Evolutionary conservation across 2,113 vertebrate species (phyloP).

Genomic region (Tichodroma muraria): DNA sequence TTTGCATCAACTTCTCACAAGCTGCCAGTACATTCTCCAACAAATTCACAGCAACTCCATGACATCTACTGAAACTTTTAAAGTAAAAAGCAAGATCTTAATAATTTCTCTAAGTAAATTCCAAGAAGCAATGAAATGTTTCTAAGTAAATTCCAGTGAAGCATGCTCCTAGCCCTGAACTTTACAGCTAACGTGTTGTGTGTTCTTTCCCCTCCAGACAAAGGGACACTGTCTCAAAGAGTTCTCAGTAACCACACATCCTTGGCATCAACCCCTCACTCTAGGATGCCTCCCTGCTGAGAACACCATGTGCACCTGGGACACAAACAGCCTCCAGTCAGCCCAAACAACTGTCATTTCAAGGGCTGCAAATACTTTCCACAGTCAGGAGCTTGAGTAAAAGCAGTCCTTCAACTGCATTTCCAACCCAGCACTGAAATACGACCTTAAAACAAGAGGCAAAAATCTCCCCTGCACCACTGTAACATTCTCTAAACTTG

Average conservation of each 20-base stretch:
- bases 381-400: not conserved
- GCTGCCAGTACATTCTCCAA: not conserved
- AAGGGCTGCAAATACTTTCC: not conserved
- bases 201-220: not conserved
- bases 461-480: not conserved
- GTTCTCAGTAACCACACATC: not conserved
- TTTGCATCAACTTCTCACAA: not conserved
- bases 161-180: not conserved
- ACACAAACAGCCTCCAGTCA: not conserved
- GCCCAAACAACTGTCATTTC: not conserved
- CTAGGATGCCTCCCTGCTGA: not conserved
- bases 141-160: not conserved
- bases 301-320: not conserved
- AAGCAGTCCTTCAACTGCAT: not conserved
- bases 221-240: not conserved
- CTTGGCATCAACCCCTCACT: not conserved
- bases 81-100: conserved; percentile 14
- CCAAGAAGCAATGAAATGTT: conserved; percentile 4
- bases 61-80: not conserved
- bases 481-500: not conserved
- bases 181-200: not conserved
- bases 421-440: not conserved
- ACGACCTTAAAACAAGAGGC: not conserved
- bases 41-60: not conserved
- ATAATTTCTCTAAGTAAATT: not conserved